Evolutionary conservation across 2,113 vertebrate species (phyloP).

Genomic region (Grallaria varia): DNA sequence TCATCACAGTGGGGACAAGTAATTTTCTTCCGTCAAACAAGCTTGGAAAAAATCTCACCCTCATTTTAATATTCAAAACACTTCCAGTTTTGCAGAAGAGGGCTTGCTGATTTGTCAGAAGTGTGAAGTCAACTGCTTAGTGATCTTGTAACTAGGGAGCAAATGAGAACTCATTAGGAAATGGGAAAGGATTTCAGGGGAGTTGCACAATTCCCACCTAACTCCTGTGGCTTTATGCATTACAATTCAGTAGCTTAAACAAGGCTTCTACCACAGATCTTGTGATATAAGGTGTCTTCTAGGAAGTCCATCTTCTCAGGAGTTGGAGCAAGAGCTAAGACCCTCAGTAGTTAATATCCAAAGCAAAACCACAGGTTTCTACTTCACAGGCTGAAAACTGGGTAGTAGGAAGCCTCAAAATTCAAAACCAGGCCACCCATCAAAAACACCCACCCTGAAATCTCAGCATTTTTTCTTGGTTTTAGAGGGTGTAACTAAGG

Average conservation of each 20-base stretch:
- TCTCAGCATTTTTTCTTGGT: neutral
- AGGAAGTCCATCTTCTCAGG: neutral
- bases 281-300: neutral
- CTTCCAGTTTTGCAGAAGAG: neutral
- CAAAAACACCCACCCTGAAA: neutral
- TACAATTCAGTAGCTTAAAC: neutral
- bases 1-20: neutral
- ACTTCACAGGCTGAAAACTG: neutral
- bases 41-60: neutral
- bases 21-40: neutral
- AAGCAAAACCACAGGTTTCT: neutral
- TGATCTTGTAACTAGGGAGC: neutral
- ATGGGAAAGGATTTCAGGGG: neutral
- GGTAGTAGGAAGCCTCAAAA: neutral
- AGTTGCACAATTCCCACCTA: neutral
- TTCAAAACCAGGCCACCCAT: neutral
- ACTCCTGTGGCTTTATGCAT: neutral
- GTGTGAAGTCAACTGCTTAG: neutral
- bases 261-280: neutral
- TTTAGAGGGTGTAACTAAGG: neutral
- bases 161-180: neutral
- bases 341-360: neutral
- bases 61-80: constrained; percentile 7
- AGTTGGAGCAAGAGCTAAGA: neutral
- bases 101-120: constrained; percentile 23